phyloP scores from a whole-genome alignment of 2,113 vertebrate genomes.

The Pelodiscus sinensis region DNA sequence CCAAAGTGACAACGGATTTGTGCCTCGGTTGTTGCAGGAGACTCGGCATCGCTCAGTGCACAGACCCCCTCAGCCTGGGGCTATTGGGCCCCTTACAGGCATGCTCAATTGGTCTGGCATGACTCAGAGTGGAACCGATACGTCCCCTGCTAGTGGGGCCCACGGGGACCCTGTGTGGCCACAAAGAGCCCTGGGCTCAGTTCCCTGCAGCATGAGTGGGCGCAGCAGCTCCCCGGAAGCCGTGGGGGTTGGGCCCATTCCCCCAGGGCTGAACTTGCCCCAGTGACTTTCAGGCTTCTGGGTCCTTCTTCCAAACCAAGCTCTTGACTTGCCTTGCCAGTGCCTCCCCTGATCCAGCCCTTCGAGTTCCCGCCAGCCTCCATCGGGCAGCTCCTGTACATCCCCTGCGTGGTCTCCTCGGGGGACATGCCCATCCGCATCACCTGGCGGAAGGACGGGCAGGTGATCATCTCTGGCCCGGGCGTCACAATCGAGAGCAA shows the following conservation, averaged over 20 bases:
- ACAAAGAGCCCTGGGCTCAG: background rate
- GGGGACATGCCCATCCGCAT: conserved; percentile 99
- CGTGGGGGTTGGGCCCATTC: background rate
- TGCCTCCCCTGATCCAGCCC: conserved; percentile 97
- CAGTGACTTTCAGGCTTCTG: background rate
- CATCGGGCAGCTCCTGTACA: conserved; percentile 97
- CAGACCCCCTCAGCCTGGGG: background rate
- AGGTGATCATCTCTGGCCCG: conserved; percentile 92
- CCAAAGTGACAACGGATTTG: no score
- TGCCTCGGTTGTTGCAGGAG: background rate
- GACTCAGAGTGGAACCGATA: no score
- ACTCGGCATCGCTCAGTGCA: background rate
- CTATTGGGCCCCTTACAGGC: background rate
- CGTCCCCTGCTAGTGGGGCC: no score
- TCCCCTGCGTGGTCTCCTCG: conserved; percentile 97
- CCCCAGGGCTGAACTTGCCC: background rate
- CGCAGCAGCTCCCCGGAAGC: background rate
- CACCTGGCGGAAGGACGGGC: conserved; percentile 97
- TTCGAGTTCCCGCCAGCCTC: conserved; percentile 98
- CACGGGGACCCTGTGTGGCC: background rate
- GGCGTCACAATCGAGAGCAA: conserved; percentile 98
- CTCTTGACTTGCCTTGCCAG: conserved; percentile 70
- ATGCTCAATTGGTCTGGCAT: background rate
- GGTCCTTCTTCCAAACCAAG: background rate
- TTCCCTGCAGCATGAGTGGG: background rate